phyloP scores from a whole-genome alignment of 2,888 invertebrate genomes.

The Lasioglossum lativentre region DNA sequence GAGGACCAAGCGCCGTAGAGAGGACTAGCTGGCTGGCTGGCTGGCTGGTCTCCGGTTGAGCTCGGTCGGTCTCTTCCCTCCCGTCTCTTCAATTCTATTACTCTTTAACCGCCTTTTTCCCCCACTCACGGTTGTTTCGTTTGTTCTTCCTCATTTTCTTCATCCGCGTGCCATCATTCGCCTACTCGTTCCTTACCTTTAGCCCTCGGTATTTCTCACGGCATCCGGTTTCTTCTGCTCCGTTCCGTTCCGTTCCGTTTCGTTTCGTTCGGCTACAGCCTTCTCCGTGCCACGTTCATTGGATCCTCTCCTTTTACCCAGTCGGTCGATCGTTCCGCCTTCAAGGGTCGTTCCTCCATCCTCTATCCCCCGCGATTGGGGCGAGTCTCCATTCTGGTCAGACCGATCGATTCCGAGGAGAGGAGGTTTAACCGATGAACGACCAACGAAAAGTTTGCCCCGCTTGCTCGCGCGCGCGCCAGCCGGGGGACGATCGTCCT shows the following conservation, averaged over 20 bases:
- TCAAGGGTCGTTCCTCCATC: background rate
- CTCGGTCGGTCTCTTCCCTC: background rate
- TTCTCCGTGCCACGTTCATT: background rate
- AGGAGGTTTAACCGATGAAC: constrained; percentile 27
- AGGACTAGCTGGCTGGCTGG: background rate
- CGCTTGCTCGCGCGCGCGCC: background rate
- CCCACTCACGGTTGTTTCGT: background rate
- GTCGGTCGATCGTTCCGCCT: constrained; percentile 2
- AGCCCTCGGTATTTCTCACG: background rate
- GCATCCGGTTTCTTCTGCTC: constrained; percentile 10
- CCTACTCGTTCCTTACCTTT: background rate
- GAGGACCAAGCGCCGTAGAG: background rate
- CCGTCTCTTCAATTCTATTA: constrained; percentile 23
- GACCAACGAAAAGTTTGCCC: constrained; percentile 48
- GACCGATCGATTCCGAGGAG: constrained; percentile 55
- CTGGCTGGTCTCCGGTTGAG: background rate
- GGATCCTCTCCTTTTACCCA: background rate
- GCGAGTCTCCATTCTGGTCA: constrained; percentile 40
- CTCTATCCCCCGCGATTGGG: background rate
- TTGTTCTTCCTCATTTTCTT: constrained; percentile 29
- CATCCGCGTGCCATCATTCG: background rate
- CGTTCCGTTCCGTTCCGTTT: background rate
- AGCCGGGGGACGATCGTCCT: background rate
- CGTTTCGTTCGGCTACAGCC: background rate
- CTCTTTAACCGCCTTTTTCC: constrained; percentile 15